Evolutionary conservation across 1,140 invertebrate genomes (phyloP).

Genomic region (Caenorhabditis briggsae): DNA sequence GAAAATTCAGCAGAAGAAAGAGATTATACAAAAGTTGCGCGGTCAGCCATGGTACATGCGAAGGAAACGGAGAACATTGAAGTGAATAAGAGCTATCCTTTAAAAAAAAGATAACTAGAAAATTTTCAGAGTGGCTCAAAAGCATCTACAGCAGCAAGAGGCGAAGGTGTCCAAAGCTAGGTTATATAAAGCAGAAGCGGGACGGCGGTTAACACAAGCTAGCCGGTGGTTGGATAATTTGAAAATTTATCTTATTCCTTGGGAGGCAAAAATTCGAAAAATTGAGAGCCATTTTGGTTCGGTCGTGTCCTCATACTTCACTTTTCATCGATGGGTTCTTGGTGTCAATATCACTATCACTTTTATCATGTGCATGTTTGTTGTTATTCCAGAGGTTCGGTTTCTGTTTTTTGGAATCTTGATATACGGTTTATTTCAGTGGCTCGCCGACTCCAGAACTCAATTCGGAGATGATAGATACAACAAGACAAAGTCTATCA

Average conservation of each 20-base stretch:
- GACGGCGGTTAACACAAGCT: slow-evolving; percentile 84
- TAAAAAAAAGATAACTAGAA: too few species aligned
- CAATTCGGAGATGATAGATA: slow-evolving; percentile 68
- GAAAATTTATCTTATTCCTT: slow-evolving; percentile 88
- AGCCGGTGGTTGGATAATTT: slow-evolving; percentile 89
- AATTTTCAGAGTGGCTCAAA: slow-evolving; percentile 69
- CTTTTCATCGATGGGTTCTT: slow-evolving; percentile 94
- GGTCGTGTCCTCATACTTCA: slow-evolving; percentile 96
- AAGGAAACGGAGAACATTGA: slow-evolving; percentile 87
- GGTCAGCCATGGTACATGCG: slow-evolving; percentile 89
- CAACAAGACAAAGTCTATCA: slow-evolving; percentile 80
- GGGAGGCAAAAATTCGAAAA: slow-evolving; percentile 93
- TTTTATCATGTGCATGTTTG: slow-evolving; percentile 86
- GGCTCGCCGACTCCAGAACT: slow-evolving; percentile 69
- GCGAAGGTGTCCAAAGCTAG: slow-evolving; percentile 67
- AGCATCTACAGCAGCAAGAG: slow-evolving; percentile 69
- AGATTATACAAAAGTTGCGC: slow-evolving; percentile 88
- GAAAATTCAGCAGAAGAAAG: slow-evolving; percentile 90
- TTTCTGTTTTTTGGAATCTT: not conserved
- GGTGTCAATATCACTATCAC: slow-evolving; percentile 93
- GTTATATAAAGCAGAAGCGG: slow-evolving; percentile 64
- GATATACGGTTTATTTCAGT: slow-evolving; percentile 60
- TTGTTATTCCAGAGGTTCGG: slow-evolving; percentile 90
- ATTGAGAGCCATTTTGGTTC: slow-evolving; percentile 98
- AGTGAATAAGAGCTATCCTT: slow-evolving; percentile 61